These are phyloP conservation scores for Xanthia togata DNA, from an alignment of 2,888 invertebrate genomes.

Conservation along the genomic window DNA sequence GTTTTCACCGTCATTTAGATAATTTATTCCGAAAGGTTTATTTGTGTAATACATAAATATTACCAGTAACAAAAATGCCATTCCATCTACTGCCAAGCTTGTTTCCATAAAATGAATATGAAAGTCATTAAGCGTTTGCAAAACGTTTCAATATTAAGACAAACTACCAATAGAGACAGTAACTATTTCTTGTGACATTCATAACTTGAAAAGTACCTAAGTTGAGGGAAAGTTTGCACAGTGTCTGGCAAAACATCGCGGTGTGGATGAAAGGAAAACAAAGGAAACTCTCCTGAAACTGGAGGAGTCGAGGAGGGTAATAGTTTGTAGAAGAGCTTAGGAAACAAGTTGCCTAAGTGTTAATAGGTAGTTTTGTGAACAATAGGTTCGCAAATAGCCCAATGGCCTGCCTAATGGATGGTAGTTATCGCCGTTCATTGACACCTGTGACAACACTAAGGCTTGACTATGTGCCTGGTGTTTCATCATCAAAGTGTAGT, in stretches of 20 bases:
- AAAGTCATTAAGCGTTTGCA: constrained; percentile 21
- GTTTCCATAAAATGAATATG: background rate
- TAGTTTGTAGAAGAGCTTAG: constrained; percentile 32
- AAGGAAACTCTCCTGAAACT: constrained; percentile 17
- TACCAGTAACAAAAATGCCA: background rate
- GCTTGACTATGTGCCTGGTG: background rate
- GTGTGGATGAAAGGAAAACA: constrained; percentile 36
- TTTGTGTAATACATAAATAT: background rate
- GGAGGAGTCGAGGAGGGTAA: constrained; percentile 2
- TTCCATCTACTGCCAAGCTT: background rate
- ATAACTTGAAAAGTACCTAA: constrained; percentile 25
- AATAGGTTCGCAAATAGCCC: background rate
- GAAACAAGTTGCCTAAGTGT: constrained; percentile 33
- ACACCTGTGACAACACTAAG: constrained; percentile 2
- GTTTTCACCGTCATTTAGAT: background rate
- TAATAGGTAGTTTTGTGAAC: constrained; percentile 32
- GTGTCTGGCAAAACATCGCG: constrained; percentile 11
- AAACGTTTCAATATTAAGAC: constrained; percentile 25
- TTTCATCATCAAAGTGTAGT: background rate
- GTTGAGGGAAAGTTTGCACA: constrained; percentile 23
- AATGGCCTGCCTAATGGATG: constrained; percentile 1
- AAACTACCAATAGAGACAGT: constrained; percentile 12
- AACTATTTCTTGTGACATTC: constrained; percentile 29
- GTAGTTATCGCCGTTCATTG: background rate
- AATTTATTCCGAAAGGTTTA: background rate